These are phyloP conservation scores for Cryptus viduatorius DNA, from an alignment of 2,888 invertebrate genomes.

Conservation along the genomic window DNA sequence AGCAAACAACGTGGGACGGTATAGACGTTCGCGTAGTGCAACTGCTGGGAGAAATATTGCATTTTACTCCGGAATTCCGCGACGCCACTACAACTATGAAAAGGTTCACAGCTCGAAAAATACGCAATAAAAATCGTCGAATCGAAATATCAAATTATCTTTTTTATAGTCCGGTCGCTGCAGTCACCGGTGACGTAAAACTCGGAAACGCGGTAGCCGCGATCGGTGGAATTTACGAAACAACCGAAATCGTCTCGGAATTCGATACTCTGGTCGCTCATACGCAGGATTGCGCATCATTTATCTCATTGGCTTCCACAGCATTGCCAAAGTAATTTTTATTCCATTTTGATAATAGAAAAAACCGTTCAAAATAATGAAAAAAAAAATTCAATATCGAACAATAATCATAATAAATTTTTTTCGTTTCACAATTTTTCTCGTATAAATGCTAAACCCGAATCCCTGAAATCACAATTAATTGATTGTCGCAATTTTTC, in stretches of 20 bases:
- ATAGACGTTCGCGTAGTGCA: constrained; percentile 90
- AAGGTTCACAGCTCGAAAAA: constrained; percentile 84
- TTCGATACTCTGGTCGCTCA: constrained; percentile 89
- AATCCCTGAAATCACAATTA: too few relatives aligned
- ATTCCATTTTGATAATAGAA: background rate
- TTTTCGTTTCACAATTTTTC: too few relatives aligned
- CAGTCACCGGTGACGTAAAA: constrained; percentile 87
- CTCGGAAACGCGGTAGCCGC: constrained; percentile 88
- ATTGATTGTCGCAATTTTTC: too few relatives aligned
- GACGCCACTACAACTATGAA: constrained; percentile 86
- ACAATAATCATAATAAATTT: too few relatives aligned
- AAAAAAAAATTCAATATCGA: background rate
- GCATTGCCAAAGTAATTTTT: constrained; percentile 90
- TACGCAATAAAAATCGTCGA: background rate
- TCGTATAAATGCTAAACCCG: too few relatives aligned
- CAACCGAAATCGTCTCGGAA: constrained; percentile 85
- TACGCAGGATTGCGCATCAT: constrained; percentile 91
- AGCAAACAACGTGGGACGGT: constrained; percentile 89
- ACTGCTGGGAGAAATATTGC: constrained; percentile 88
- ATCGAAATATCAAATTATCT: constrained; percentile 25
- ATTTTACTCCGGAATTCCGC: constrained; percentile 90
- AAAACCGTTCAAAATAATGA: background rate
- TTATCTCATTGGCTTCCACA: constrained; percentile 91
- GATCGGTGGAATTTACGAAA: constrained; percentile 90
- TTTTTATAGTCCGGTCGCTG: constrained; percentile 87